Base-by-base conservation (phyloP, 2,113 vertebrate genomes). In the Eclectus roratus region DNA sequence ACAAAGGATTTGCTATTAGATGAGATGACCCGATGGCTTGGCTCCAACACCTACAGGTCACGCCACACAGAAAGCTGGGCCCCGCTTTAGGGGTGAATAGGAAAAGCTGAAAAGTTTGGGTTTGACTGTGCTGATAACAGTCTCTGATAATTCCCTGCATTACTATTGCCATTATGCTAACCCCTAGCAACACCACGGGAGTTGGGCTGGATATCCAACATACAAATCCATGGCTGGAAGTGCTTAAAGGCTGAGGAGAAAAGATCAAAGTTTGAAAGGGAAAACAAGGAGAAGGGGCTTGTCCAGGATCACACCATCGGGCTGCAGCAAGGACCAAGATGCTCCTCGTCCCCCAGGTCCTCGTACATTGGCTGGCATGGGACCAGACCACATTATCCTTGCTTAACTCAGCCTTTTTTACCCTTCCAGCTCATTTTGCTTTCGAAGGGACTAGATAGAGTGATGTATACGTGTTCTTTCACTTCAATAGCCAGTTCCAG, bases 191-290 rank as follows among this genome's bases (percentile, higher is more conserved):
- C 96, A 39, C 91, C 56, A 16, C 89, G 29, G 93, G 94, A 81
- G 21, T 14, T 24, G 70, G 25, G 76, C 87, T 85, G 94, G 91
- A 58, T 82, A 65, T 63, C 63, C 89, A 93, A 83, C 91, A 31
- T 14, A 91, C 89, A 80, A 95, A 95, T 46, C 94, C 85, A 68
- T 1, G 3, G 91, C 80, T 80, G 94, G 72, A 91, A 94, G 86
- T 12, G 27, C 93, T 94, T 88, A 82, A 97, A 96, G 88, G 94
- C 85, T 93, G 88, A 88, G 95, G 52, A 91, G 63, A 93, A 95
- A 94, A 95, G 92, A 96, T 95, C 91, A 94, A 95, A 92, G 94
- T 68, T 39, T 8, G 91, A 86, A 53, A 53, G 53, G n/a, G 61
- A 76, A 94, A 96, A 85, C 58, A 82, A 35, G 17, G 58, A 91